Evolutionary conservation across 2,888 invertebrate genomes (phyloP).

Genomic region (Itoplectis maculator): DNA sequence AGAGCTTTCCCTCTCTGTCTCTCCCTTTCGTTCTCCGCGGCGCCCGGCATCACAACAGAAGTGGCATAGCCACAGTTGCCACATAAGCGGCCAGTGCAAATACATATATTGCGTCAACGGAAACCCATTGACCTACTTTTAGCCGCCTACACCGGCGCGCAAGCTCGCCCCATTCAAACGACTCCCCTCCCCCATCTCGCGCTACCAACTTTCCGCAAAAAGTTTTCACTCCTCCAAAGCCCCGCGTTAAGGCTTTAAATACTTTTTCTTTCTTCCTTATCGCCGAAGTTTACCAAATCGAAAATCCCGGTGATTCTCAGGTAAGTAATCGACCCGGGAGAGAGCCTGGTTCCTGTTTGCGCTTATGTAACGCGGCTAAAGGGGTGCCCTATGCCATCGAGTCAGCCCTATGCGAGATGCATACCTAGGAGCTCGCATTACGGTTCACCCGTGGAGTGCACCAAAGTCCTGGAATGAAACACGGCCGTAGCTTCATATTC

Average conservation of each 20-base stretch:
- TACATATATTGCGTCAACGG: slow-evolving; percentile 23
- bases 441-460: slow-evolving; percentile 44
- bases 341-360: neutral
- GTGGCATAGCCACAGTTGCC: neutral
- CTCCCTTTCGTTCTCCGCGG: slow-evolving; percentile 2
- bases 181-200: neutral
- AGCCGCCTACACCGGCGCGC: neutral
- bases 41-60: neutral
- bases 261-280: slow-evolving; percentile 36
- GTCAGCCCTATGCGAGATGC: slow-evolving; percentile 15
- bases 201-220: slow-evolving; percentile 34
- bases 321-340: slow-evolving; percentile 22
- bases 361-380: neutral
- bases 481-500: slow-evolving; percentile 71
- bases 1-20: slow-evolving; percentile 20
- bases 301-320: slow-evolving; percentile 28
- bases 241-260: slow-evolving; percentile 33
- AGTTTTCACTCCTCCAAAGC: slow-evolving; percentile 36
- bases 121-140: slow-evolving; percentile 50
- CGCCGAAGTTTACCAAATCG: slow-evolving; percentile 41
- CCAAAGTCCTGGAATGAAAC: slow-evolving; percentile 71
- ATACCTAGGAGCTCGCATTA: slow-evolving; percentile 37
- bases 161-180: slow-evolving; percentile 40
- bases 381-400: too few relatives aligned
- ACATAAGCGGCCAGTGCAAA: slow-evolving; percentile 15